Conservation (phyloP, 2,888 invertebrate genomes). For the Trachelus tabidus region DNA sequence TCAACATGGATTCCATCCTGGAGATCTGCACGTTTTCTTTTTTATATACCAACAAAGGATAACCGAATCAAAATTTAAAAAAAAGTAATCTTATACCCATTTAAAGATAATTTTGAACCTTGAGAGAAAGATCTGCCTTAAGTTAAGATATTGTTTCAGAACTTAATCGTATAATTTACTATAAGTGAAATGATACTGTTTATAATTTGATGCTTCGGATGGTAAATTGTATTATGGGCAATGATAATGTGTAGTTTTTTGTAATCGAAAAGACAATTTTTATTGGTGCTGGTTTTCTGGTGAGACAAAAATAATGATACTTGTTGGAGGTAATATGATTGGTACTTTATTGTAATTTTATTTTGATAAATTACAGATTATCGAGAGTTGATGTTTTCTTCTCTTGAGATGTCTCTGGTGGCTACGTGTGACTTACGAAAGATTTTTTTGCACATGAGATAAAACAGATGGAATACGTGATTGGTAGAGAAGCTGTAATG, state of each 20-base stretch:
- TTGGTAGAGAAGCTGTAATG: slow-evolving; percentile 16
- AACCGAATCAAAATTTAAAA: not conserved
- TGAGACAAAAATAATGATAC: not conserved
- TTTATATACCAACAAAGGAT: not conserved
- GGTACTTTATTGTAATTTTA: not conserved
- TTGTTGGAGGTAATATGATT: not conserved
- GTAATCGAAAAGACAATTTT: not conserved
- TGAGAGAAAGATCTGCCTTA: not conserved
- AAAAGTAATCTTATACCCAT: not conserved
- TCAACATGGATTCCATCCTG: not conserved
- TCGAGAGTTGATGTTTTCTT: not conserved
- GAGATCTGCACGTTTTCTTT: not conserved
- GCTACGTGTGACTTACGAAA: too few species aligned
- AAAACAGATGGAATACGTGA: not conserved
- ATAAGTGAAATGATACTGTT: not conserved
- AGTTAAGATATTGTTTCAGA: not conserved
- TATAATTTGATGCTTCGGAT: not conserved
- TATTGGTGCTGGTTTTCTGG: not conserved
- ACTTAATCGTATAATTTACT: not conserved
- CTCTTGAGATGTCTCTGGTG: too few species aligned
- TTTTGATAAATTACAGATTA: not conserved
- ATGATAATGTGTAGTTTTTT: not conserved
- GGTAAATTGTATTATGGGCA: not conserved
- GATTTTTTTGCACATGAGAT: not conserved
- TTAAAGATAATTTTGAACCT: not conserved